Base-by-base conservation (phyloP, 2,888 invertebrate species). In the Unio delphinus region DNA sequence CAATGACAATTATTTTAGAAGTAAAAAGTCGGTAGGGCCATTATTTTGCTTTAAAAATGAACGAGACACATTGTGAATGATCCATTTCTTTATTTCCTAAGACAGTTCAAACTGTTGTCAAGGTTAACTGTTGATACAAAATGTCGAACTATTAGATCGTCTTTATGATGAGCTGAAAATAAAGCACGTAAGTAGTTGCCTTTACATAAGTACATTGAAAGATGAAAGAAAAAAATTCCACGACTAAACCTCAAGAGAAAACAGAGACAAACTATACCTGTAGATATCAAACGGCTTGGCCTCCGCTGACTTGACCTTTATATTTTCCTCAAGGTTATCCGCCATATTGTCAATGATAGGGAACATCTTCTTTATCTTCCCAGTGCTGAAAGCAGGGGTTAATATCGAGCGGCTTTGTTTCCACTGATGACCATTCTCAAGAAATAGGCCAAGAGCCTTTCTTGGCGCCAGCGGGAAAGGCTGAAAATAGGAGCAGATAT, bases 311-410 rank as follows among this genome's bases (percentile, higher is more conserved):
- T 85, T 83, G 23, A 85, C 78, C 15, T 84, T 83, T n/a, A 92
- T 74, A 62, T 89, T 86, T 4, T 83, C 77, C n/a, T 91, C 74
- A 17, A 91, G 84, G 8, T 86, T 82, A 34, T 89, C 82, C 6
- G 76, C 78, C n/a, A 78, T 74, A 20, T 68, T 58, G 56, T 88
- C 85, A 78, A 92, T 90, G n/a, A 90, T 87, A 6, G 86, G 83
- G 45, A 89, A 83, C 89, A 91, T 90, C 74, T 89, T 87, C 69
- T 91, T 91, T 74, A 92, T 86, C 83, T 91, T 92, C n/a, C 88
- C 86, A 26, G 89, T 84, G 28, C 91, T 90, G 80, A 92, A 92
- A 0, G 90, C 90, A 1, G 92, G 91, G 8, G 90, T 90, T 7
- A 91, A 80, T 4, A 91, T 82, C 17, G 88, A 83, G 23, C 92